phyloP scores from a whole-genome alignment of 2,113 vertebrate species.

The Anthoscopus minutus region DNA sequence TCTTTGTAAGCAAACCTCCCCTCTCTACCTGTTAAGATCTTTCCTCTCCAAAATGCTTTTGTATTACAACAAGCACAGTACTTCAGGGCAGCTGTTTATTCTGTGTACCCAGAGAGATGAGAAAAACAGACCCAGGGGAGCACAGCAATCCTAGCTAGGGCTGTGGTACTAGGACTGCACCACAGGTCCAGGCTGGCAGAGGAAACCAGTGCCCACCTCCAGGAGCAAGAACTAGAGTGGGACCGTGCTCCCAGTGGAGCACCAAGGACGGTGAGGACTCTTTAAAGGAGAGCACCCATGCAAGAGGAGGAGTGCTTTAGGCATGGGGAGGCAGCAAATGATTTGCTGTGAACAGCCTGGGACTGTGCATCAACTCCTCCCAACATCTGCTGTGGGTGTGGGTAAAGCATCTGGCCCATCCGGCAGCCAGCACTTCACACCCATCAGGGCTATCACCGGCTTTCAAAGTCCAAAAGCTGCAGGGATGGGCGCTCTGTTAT shows the following conservation, averaged over 20 bases:
- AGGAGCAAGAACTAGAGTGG: background rate
- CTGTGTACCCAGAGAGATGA: background rate
- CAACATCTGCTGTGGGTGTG: background rate
- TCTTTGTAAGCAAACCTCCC: background rate
- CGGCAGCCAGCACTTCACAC: background rate
- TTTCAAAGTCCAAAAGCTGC: background rate
- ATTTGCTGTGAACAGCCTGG: background rate
- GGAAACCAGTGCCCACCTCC: background rate
- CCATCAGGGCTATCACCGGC: background rate
- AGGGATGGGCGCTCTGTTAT: background rate
- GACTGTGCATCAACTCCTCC: background rate
- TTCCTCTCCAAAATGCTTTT: background rate
- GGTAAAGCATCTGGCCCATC: background rate
- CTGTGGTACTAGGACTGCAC: background rate
- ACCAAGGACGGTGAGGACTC: background rate
- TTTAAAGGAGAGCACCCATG: rapidly evolving
- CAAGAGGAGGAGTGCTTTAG: background rate
- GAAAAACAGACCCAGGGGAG: background rate
- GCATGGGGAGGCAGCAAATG: background rate
- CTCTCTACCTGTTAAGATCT: background rate
- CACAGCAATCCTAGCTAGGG: background rate
- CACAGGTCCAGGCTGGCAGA: background rate
- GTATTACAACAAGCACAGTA: background rate
- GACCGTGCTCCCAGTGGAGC: rapidly evolving
- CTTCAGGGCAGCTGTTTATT: background rate